These are phyloP conservation scores for Scleropages formosus DNA, from an alignment of 2,797 vertebrate species.

Conservation along the genomic window DNA sequence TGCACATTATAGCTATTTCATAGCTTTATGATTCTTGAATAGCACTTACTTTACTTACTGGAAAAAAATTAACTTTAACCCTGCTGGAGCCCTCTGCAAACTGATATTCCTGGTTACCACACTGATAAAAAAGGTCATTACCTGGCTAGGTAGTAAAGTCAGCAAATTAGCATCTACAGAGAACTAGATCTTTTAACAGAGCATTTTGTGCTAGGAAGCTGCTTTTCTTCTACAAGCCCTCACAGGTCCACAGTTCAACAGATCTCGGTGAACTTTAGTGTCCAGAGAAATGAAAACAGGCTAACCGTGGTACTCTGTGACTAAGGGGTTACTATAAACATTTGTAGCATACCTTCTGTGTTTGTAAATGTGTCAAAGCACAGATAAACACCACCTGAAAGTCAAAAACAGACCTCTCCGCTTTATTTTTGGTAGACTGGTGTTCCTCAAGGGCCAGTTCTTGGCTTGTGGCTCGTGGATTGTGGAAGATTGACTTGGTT, in stretches of 20 bases:
- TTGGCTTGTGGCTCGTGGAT: neutral
- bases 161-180: neutral
- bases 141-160: constrained; percentile 8
- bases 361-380: constrained; percentile 23
- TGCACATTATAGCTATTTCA: too few relatives aligned
- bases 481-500: neutral
- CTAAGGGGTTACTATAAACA: constrained; percentile 22
- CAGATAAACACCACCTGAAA: constrained; percentile 19
- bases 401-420: constrained; percentile 21
- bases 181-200: neutral
- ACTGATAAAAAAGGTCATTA: constrained; percentile 12
- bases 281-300: constrained; percentile 18
- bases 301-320: constrained; percentile 9
- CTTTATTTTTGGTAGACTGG: neutral
- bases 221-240: constrained; percentile 3
- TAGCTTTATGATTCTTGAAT: too few relatives aligned
- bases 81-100: neutral
- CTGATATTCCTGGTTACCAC: too few relatives aligned
- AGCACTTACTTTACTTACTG: too few relatives aligned
- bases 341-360: constrained; percentile 21
- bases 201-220: neutral
- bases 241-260: neutral
- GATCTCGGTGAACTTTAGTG: neutral
- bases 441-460: neutral
- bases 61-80: neutral